A percentile compares a stretch with the other conserved stretches of the same genome.
Conservation (phyloP, 92 coral and sea anemone species). For the Parazoanthus atlanticus region DNA sequence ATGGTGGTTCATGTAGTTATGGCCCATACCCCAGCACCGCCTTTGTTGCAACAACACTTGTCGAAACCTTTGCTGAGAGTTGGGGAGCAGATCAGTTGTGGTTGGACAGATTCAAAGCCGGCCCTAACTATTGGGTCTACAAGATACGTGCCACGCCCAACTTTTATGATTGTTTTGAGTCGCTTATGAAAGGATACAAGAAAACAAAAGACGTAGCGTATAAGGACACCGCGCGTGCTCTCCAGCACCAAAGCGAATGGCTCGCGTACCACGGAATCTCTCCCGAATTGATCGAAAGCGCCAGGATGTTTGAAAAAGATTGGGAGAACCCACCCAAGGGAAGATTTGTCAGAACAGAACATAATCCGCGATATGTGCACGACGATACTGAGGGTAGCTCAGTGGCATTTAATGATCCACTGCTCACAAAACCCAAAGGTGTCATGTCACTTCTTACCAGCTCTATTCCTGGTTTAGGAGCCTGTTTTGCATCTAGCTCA, state of each 20-base stretch:
- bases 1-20: background rate
- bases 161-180: background rate
- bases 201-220: background rate
- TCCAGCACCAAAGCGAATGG: background rate
- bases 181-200: background rate
- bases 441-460: background rate
- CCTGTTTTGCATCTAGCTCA: background rate
- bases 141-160: constrained; percentile 2
- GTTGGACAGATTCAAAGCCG: background rate
- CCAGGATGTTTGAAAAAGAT: background rate
- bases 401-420: background rate
- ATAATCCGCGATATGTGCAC: background rate
- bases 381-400: background rate
- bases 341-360: background rate
- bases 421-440: background rate
- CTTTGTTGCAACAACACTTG: constrained; percentile 2
- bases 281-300: background rate
- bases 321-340: background rate
- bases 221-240: background rate
- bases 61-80: background rate
- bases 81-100: constrained; percentile 1
- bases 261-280: background rate
- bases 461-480: background rate
- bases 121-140: background rate
- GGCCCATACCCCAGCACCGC: background rate